Evolutionary conservation across 2,113 vertebrate species (phyloP).

Genomic region (Anser cygnoides): DNA sequence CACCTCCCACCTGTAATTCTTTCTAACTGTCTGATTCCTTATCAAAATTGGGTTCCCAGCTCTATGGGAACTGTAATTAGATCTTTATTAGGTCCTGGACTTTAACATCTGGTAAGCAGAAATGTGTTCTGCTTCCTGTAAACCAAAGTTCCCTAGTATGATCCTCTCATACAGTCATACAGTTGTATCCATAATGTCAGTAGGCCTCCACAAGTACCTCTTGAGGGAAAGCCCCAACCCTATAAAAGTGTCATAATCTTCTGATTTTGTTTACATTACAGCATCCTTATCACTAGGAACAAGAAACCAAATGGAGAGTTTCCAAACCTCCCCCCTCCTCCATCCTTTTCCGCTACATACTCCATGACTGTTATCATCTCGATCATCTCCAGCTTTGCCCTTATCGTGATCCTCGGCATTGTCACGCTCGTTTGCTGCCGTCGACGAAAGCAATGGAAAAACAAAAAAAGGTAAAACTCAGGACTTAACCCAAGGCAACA

Average conservation of each 20-base stretch:
- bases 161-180: neutral
- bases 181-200: neutral
- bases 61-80: neutral
- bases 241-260: neutral
- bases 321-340: slow-evolving; percentile 54
- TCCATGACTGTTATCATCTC: slow-evolving; percentile 93
- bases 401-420: slow-evolving; percentile 77
- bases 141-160: neutral
- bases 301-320: slow-evolving; percentile 71
- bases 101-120: neutral
- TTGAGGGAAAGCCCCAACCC: neutral
- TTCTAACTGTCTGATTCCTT: neutral
- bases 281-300: slow-evolving; percentile 72
- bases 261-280: slow-evolving; percentile 53
- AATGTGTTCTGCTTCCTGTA: neutral
- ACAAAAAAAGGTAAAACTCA: slow-evolving; percentile 83
- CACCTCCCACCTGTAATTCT: neutral
- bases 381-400: slow-evolving; percentile 84
- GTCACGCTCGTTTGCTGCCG: slow-evolving; percentile 82
- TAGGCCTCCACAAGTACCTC: neutral
- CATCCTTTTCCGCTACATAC: slow-evolving; percentile 81
- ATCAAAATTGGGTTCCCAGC: neutral
- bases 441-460: slow-evolving; percentile 85
- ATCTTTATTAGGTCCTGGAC: neutral
- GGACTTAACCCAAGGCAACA: neutral